Conservation (phyloP, 2,797 vertebrate genomes). For the Ataeniobius toweri region DNA sequence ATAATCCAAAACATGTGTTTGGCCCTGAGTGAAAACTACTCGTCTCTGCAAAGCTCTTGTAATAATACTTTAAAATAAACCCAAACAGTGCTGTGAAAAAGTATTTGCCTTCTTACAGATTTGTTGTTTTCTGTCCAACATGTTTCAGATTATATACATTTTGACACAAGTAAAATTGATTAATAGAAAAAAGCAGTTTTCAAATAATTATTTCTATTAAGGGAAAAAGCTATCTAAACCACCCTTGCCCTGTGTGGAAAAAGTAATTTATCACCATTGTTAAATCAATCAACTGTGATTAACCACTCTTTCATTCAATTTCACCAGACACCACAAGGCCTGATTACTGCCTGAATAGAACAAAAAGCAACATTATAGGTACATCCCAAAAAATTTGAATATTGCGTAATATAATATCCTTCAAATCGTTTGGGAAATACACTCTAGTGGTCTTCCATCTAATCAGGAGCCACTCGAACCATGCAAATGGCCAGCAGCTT, state of each 20-base stretch:
- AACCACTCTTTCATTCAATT: background rate
- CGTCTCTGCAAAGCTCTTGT: constrained; percentile 13
- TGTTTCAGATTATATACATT: background rate
- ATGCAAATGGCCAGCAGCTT: no score
- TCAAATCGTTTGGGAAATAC: no score
- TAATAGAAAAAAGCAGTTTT: background rate
- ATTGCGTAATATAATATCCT: no score
- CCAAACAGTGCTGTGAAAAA: background rate
- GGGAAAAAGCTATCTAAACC: background rate
- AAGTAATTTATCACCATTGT: background rate
- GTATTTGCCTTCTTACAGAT: background rate
- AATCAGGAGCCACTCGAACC: no score
- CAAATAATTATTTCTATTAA: background rate
- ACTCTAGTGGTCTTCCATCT: no score
- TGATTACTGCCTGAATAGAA: background rate
- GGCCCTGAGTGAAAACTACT: constrained; percentile 18
- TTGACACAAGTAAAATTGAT: background rate
- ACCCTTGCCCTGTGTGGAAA: background rate
- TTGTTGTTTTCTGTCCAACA: background rate
- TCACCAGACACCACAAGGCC: background rate
- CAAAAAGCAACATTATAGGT: background rate
- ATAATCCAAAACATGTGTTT: constrained; percentile 45
- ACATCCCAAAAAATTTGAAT: no score
- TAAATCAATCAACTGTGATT: background rate
- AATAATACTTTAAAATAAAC: constrained; percentile 21